Evolutionary conservation across 2,888 invertebrate genomes (phyloP), one percentile per base, ranked within the genome.

Genomic region (Orthosia gracilis): DNA sequence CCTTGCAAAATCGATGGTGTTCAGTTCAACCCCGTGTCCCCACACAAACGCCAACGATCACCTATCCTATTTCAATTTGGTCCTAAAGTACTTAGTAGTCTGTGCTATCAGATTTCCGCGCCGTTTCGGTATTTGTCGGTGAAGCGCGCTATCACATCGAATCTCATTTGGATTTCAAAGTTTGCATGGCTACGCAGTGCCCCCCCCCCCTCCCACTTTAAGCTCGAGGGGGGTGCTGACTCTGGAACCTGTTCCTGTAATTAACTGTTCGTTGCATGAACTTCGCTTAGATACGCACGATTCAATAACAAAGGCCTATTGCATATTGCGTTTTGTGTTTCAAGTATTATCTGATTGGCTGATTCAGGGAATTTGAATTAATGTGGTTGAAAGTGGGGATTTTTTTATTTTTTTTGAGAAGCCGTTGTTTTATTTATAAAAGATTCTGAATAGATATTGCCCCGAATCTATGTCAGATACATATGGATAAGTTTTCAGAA

Each of bases 111-210:
- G 77, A 74, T 76, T 74, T 70, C 57, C 83, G 68, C 54, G 52
- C 74, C 55, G 82, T 74, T 77, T 66, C 75, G 54, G 80, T 82
- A 78, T 77, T 80, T 79, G 71, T 73, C 76, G 64, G 55, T 67
- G 73, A 49, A 52, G 74, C 79, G 65, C 69, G 73, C 80, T 81
- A 84, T 87, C 76, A 61, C 76, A 73, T 80, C 76, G 77, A 78
- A 85, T 87, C 87, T 83, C 83, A 88, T 87, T 87, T 87, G 76
- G 77, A 87, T 85, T 85, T 79, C 76, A 81, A 83, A 79, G 80
- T 87, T 85, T 79, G 86, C 83, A 83, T 85, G 84, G 73, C 61
- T 79, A 87, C 78, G 76, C 82, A 80, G 57, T 62, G 50, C 64
- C 72, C 40, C 7, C 21, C 50, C 63, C 54, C 62, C 71, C 58